Percentiles rank a stretch among this genome's conserved stretches.
Evolutionary conservation across 2,888 invertebrate genomes (phyloP).

Genomic region (Stenolophus ochropezus): DNA sequence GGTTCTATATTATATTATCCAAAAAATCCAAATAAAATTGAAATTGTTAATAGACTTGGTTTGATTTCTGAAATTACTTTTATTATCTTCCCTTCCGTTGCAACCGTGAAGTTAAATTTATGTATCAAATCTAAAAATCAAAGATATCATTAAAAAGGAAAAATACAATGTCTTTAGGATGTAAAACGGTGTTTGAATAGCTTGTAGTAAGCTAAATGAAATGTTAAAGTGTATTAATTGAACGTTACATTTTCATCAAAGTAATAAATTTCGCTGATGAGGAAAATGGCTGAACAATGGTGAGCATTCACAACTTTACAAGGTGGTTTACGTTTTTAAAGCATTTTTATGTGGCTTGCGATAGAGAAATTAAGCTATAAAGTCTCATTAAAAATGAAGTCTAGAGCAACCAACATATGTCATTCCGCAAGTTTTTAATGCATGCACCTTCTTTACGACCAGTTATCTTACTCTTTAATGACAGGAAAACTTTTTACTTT

Average conservation of each 20-base stretch:
- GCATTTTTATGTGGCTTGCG: neutral
- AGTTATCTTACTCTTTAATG: conserved; percentile 32
- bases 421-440: conserved; percentile 34
- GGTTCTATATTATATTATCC: too few species aligned
- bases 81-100: too few species aligned
- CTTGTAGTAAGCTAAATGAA: neutral
- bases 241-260: neutral
- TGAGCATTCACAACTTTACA: neutral
- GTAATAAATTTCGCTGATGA: neutral
- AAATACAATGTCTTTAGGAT: neutral
- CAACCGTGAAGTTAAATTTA: too few species aligned
- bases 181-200: neutral
- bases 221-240: neutral
- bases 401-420: conserved; percentile 4
- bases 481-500: conserved; percentile 26
- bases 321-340: neutral
- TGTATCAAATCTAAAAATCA: too few species aligned
- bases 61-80: too few species aligned
- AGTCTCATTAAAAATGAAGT: conserved; percentile 22
- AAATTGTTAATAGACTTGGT: too few species aligned
- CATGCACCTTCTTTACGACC: conserved; percentile 11
- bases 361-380: conserved; percentile 23
- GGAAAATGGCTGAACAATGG: neutral
- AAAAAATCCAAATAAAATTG: too few species aligned
- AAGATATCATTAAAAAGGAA: neutral